Evolutionary conservation across 2,113 vertebrate genomes (phyloP).

Genomic region (Ceyx melanurus): DNA sequence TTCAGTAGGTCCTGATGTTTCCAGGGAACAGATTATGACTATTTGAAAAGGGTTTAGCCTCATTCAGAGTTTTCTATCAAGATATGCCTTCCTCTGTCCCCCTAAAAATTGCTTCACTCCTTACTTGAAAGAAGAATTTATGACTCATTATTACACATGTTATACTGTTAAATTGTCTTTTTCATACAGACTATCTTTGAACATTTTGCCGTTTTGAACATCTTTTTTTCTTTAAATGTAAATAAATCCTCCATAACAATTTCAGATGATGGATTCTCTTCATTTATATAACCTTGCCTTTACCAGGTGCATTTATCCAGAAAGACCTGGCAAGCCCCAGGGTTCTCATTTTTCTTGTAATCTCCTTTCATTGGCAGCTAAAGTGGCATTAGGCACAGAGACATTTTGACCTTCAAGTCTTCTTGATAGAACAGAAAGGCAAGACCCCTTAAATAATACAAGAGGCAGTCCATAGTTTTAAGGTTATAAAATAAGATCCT

Average conservation of each 20-base stretch:
- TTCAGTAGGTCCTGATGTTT: background rate
- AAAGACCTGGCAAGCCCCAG: slow-evolving; percentile 35
- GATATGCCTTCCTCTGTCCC: background rate
- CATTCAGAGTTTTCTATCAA: background rate
- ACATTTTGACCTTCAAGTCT: slow-evolving; percentile 52
- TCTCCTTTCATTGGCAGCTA: slow-evolving; percentile 51
- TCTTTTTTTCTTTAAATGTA: background rate
- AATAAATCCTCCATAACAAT: background rate
- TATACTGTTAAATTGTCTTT: background rate
- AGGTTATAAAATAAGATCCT: slow-evolving; percentile 15
- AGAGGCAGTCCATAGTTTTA: slow-evolving; percentile 17
- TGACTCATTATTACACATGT: background rate
- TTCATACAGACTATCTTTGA: background rate
- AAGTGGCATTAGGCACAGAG: slow-evolving; percentile 27
- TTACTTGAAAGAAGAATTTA: background rate
- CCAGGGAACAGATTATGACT: background rate
- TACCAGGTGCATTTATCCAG: slow-evolving; percentile 17
- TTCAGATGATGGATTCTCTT: slow-evolving; percentile 27
- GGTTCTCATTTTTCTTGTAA: slow-evolving; percentile 58
- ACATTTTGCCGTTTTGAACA: background rate
- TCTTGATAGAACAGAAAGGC: background rate
- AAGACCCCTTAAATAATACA: slow-evolving; percentile 54
- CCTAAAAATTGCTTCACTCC: background rate
- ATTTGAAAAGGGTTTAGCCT: background rate
- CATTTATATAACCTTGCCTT: slow-evolving; percentile 42